These are phyloP conservation scores for Raja brachyura DNA, from an alignment of 2,113 vertebrate genomes.

Conservation along the genomic window DNA sequence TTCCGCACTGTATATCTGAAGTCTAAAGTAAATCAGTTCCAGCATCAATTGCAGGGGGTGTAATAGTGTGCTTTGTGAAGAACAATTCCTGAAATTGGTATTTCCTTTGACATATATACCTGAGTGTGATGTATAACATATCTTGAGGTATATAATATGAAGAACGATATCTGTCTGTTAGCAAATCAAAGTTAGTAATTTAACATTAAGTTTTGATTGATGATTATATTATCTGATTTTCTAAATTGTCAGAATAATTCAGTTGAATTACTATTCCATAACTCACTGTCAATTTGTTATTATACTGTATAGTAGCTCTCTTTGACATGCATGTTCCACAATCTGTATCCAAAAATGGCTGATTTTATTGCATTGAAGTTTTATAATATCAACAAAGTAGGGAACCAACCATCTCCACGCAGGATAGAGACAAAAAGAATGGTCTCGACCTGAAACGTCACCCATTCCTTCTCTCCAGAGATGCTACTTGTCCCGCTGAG, in stretches of 20 bases:
- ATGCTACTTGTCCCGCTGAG: no score
- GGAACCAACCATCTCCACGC: constrained; percentile 44
- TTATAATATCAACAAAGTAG: constrained; percentile 51
- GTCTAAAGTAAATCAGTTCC: background rate
- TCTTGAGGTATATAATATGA: background rate
- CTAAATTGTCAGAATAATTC: background rate
- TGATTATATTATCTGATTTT: background rate
- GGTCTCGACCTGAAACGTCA: no score
- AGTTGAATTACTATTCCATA: background rate
- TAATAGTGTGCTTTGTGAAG: background rate
- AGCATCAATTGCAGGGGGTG: background rate
- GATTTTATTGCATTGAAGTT: constrained; percentile 44
- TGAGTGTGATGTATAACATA: background rate
- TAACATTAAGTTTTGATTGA: constrained; percentile 4
- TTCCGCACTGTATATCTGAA: no score
- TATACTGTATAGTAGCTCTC: background rate
- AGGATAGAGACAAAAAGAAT: constrained; percentile 39
- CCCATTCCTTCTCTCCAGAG: no score
- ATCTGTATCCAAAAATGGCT: background rate
- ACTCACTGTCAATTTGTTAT: background rate
- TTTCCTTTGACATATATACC: background rate
- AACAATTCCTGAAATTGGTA: background rate
- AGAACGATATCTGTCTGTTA: background rate
- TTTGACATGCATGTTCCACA: background rate
- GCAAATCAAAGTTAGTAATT: background rate